Evolutionary conservation across 1,140 invertebrate species (phyloP).

Genomic region (Drosophila aff.): DNA sequence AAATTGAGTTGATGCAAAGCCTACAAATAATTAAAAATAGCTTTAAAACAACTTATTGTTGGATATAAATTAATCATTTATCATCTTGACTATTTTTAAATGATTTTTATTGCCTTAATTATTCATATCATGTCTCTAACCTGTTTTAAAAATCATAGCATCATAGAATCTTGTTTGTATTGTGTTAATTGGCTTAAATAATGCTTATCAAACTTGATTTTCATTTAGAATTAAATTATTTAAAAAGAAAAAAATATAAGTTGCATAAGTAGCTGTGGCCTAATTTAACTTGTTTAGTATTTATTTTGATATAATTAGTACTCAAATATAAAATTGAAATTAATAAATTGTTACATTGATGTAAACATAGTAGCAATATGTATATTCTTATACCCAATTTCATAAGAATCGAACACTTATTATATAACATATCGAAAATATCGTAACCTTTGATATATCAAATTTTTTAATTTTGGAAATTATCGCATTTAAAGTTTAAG

Average conservation of each 20-base stretch:
- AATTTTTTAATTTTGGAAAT: no score
- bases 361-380: no score
- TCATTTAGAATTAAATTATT: not conserved
- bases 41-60: not conserved
- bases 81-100: not conserved
- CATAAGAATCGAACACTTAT: no score
- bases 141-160: not conserved
- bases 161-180: not conserved
- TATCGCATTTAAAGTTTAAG: no score
- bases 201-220: conserved; percentile 3
- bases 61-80: not conserved
- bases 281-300: not conserved
- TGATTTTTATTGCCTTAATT: not conserved
- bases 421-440: no score
- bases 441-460: no score
- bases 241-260: not conserved
- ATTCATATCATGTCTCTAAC: not conserved
- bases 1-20: not conserved
- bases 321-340: not conserved
- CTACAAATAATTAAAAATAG: not conserved
- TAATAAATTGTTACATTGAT: no score
- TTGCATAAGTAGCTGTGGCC: not conserved
- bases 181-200: conserved; percentile 4
- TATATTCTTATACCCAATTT: no score
- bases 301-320: not conserved